Base-by-base conservation (phyloP, 2,888 invertebrate species). In the Eupithecia subumbrata region DNA sequence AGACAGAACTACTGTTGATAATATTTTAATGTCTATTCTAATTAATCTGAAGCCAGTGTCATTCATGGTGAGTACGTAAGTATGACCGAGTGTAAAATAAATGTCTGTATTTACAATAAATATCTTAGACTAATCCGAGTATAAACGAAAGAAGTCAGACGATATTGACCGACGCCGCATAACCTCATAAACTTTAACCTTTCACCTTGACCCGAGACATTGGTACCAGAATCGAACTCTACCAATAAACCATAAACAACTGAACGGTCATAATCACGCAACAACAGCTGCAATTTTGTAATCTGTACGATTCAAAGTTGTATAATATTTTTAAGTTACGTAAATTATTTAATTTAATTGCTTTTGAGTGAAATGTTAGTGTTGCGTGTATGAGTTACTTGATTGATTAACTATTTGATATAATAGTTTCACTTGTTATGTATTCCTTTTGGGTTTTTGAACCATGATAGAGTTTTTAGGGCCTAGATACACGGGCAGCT, bases 311-410 rank as follows among this genome's bases (percentile, higher is more conserved):
- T 68, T 22, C 22, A 45, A 56, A 56, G 64, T 34, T 64, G 64
- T 64, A 34, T 34, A 64, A 64, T 18, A 64, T 18, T 34, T 34
- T 34, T 64, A 60, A 16, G 67, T 67, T 37, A 69, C 69, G 34
- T 69, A 52, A 69, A n/a, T 52, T 52, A 70, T 37, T 37, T 48
- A 34, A 71, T 64, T 30, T 45, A 25, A 71, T 69, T 74, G 69
- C 45, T 52, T 73, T 60, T 34, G 30, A 45, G 64, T 69, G 71
- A 76, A 74, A 69, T 40, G 25, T 48, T 14, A n/a, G 52, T 60
- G 43, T 76, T 76, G 63, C 76, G 76, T 68, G 71, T 60, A 71
- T 75, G 45, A 56, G n/a, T 2, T 18, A 34, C n/a, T 67, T 14
- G 67, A 22, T 30, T 64, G 64, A 64, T 64, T 34, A 22, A 18